phyloP scores from a whole-genome alignment of 2,888 invertebrate genomes.

The Noctua comes region DNA sequence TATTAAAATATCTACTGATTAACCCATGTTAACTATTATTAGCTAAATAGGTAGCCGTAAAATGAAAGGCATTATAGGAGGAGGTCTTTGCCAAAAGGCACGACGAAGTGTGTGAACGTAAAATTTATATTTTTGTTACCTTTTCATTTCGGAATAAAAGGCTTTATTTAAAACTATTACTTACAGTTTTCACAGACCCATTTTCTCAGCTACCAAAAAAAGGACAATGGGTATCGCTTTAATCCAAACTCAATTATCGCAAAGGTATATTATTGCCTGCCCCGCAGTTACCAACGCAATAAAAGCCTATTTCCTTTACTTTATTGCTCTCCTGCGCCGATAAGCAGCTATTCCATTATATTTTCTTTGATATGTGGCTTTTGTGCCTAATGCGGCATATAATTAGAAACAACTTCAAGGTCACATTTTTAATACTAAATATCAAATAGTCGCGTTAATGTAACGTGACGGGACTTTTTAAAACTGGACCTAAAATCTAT shows the following conservation, averaged over 20 bases:
- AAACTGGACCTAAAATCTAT: not conserved
- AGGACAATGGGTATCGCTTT: constrained; percentile 6
- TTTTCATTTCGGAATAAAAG: too few relatives aligned
- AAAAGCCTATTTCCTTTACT: constrained; percentile 55
- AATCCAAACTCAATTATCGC: constrained; percentile 33
- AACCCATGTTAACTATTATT: not conserved
- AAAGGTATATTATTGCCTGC: constrained; percentile 37
- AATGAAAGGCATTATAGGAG: too few relatives aligned
- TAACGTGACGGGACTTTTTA: not conserved
- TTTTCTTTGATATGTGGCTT: constrained; percentile 13
- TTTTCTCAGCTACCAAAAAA: not conserved
- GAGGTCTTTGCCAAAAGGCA: too few relatives aligned
- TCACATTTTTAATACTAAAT: not conserved
- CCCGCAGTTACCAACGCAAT: constrained; percentile 49
- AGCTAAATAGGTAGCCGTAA: too few relatives aligned
- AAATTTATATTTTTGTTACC: not conserved
- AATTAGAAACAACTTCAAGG: constrained; percentile 16
- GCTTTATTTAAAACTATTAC: too few relatives aligned
- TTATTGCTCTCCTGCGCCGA: constrained; percentile 48
- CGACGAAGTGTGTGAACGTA: too few relatives aligned
- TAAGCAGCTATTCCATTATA: constrained; percentile 46
- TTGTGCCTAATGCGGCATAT: not conserved
- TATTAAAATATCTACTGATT: not conserved
- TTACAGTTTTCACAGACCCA: too few relatives aligned
- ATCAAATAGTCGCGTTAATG: not conserved